Percentiles rank a stretch among this genome's conserved stretches.
Conservation (phyloP, 2,888 invertebrate genomes). For the Chironomus riparius region DNA sequence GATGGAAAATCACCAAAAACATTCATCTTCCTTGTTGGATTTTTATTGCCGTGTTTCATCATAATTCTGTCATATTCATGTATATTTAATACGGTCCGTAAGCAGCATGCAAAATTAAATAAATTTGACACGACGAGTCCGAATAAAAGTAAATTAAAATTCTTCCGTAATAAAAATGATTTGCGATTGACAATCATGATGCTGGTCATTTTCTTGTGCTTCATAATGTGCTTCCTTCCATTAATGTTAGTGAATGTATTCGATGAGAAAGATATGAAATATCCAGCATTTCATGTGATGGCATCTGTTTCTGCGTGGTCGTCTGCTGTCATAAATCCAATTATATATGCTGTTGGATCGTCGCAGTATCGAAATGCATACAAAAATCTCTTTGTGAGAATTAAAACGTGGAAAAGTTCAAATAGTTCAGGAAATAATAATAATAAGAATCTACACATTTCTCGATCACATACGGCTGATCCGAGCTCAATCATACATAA, state of each 20-base stretch:
- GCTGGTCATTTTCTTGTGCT: conserved; percentile 79
- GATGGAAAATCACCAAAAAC: conserved; percentile 75
- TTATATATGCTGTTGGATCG: conserved; percentile 64
- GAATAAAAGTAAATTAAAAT: conserved; percentile 52
- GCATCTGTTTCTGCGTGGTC: conserved; percentile 84
- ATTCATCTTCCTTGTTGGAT: conserved; percentile 71
- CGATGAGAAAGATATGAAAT: conserved; percentile 59
- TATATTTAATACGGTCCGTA: conserved; percentile 69
- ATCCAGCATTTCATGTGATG: conserved; percentile 69
- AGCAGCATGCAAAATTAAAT: conserved; percentile 14
- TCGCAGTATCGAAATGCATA: conserved; percentile 17
- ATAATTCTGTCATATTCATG: conserved; percentile 79
- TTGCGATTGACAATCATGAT: conserved; percentile 69
- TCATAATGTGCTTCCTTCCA: conserved; percentile 77
- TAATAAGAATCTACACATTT: conserved; percentile 6
- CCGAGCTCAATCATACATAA: background rate
- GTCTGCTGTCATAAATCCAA: conserved; percentile 80
- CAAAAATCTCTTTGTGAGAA: conserved; percentile 17
- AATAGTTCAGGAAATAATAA: conserved; percentile 11
- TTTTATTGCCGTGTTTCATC: conserved; percentile 72
- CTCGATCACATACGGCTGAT: conserved; percentile 2
- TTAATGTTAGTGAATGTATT: conserved; percentile 82
- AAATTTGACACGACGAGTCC: conserved; percentile 45
- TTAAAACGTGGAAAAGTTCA: conserved; percentile 21
- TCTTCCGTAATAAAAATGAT: conserved; percentile 33